These are phyloP conservation scores for Oeneis ivallda DNA, from an alignment of 2,888 invertebrate species.

Conservation along the genomic window DNA sequence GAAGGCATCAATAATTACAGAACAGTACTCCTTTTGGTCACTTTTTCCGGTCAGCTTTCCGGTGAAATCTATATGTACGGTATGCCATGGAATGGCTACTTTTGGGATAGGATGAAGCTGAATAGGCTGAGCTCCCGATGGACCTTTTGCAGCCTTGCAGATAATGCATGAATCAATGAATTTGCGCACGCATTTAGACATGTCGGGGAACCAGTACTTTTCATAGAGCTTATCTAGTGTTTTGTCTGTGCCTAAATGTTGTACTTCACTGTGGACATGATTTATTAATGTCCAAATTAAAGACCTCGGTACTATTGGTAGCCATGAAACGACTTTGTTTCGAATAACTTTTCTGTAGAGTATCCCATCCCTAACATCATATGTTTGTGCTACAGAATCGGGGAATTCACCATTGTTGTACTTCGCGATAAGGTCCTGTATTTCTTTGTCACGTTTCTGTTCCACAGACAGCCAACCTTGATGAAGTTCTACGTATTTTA, in stretches of 20 bases:
- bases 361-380: constrained; percentile 44
- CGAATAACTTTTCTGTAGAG: constrained; percentile 37
- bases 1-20: constrained; percentile 24
- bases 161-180: constrained; percentile 37
- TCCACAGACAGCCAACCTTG: constrained; percentile 43
- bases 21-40: constrained; percentile 40
- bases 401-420: neutral
- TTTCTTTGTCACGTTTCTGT: constrained; percentile 37
- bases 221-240: constrained; percentile 45
- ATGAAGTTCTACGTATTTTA: constrained; percentile 34
- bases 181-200: constrained; percentile 39
- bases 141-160: constrained; percentile 42
- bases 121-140: constrained; percentile 38
- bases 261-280: constrained; percentile 42
- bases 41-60: constrained; percentile 35
- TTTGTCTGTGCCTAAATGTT: constrained; percentile 44
- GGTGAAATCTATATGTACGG: constrained; percentile 43
- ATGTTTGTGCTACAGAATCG: constrained; percentile 31
- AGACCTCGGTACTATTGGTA: neutral
- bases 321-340: neutral
- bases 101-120: constrained; percentile 42
- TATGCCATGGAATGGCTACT: constrained; percentile 42
- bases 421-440: constrained; percentile 21
- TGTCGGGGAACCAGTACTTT: constrained; percentile 41
- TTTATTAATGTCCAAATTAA: constrained; percentile 25